A percentile compares a stretch with the other conserved stretches of the same genome.
Conservation (phyloP, 2,888 invertebrate species). For the Beris chalybata region DNA sequence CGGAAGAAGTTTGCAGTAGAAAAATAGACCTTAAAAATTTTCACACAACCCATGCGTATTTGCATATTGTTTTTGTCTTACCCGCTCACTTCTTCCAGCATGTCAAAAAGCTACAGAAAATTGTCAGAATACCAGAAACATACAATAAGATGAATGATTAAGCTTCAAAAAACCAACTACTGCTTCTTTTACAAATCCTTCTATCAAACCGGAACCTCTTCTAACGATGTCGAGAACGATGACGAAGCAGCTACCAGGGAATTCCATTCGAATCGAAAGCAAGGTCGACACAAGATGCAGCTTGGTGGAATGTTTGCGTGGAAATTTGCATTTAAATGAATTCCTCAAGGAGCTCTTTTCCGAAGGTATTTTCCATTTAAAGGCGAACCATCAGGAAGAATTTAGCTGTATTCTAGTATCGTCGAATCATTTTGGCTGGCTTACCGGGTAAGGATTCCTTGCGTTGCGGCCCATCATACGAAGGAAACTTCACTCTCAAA, state of each 20-base stretch:
- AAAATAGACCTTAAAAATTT: too few relatives aligned
- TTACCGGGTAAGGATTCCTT: too few relatives aligned
- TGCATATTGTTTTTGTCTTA: background rate
- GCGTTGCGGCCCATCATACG: background rate
- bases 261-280: background rate
- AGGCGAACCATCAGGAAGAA: background rate
- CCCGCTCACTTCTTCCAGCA: background rate
- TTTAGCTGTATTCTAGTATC: background rate
- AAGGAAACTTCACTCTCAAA: background rate
- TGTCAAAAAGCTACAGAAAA: background rate
- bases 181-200: background rate
- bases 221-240: too few relatives aligned
- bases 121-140: slow-evolving; percentile 28
- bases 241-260: too few relatives aligned
- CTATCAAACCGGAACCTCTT: too few relatives aligned
- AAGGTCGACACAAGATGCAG: slow-evolving; percentile 8
- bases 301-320: slow-evolving; percentile 32
- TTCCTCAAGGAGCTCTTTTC: slow-evolving; percentile 27
- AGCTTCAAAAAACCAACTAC: slow-evolving; percentile 13
- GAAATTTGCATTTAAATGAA: slow-evolving; percentile 39
- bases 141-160: slow-evolving; percentile 31
- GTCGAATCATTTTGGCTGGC: too few relatives aligned
- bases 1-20: too few relatives aligned
- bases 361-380: slow-evolving; percentile 22
- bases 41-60: background rate